Evolutionary conservation across 2,888 invertebrate species (phyloP), one percentile per base, ranked within the genome.

Genomic region (Drosophila paranaensis): DNA sequence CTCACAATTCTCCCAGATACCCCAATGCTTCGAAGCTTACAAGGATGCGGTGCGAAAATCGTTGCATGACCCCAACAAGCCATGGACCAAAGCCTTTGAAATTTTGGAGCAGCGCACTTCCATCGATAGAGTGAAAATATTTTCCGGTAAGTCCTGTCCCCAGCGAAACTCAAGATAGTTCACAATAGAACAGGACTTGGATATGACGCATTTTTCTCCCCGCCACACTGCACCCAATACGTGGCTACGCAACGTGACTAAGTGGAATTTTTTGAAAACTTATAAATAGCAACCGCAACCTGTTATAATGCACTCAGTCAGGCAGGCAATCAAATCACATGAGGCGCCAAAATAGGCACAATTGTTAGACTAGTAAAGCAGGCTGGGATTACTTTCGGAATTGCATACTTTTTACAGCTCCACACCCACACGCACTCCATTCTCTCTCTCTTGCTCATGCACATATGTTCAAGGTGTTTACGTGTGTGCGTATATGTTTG

Each of bases 111-210:
- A 93, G 77, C 96, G 95, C 91, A 95, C 96, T 82, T 96, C 96
- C 87, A 93, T 97, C 56, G 95, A 95, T 90, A 94, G 97, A 82
- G 92, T 96, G 33, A 97, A 97, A 92, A 83, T 97, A 82, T 97
- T 96, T 93, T 90, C 95, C 79, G 97, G 97, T 97, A 94, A 94
- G 95, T 92, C 27, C 61, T 40, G 13, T 16, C 42, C 35, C 6
- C 35, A 48, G 16, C 9, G 13, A 42, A 54, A 16, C 8, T 27
- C 25, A 16, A 42, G 27, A 27, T 45, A 50, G 42, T 69, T 55
- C 48, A 67, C 16, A 27, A 30, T 61, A 20, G 35, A 43, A 45
- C 43, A 71, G 53, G 56, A 60, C 50, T 27, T 27, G 2, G 14
- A 14, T 20, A 43, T 67, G 63, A 25, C 69, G 48, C 69, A 46